Percentiles rank a stretch among this genome's conserved stretches.
phyloP scores from a whole-genome alignment of 1,140 invertebrate genomes.

The honey bee (Apis mellifera) region DNA sequence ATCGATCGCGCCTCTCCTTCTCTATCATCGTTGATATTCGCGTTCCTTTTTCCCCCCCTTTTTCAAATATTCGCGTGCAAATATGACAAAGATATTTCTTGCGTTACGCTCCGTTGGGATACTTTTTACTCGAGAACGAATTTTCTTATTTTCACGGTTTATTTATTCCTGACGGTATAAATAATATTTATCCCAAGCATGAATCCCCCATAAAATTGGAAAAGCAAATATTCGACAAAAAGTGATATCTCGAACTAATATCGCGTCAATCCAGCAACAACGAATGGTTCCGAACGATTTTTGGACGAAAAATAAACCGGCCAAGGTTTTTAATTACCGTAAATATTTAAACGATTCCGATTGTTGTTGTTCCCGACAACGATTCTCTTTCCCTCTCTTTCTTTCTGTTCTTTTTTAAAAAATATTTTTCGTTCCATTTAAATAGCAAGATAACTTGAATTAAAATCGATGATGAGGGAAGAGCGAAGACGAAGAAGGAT shows the following conservation, averaged over 20 bases:
- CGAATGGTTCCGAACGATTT: not conserved
- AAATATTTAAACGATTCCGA: not conserved
- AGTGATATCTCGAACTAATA: not conserved
- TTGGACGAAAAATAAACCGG: not conserved
- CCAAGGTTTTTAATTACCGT: not conserved
- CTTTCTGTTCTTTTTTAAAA: too few species aligned
- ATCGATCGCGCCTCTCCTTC: not conserved
- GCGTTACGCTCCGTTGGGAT: too few species aligned
- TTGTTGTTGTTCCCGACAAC: too few species aligned
- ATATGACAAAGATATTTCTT: too few species aligned
- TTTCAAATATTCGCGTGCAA: too few species aligned
- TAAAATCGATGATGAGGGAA: not conserved
- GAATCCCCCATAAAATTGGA: not conserved
- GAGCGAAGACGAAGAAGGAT: not conserved
- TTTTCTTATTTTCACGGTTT: too few species aligned
- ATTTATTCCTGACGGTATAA: too few species aligned
- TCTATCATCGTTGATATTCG: not conserved
- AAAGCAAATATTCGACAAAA: not conserved
- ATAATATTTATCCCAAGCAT: too few species aligned
- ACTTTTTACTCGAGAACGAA: too few species aligned
- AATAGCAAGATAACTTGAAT: not conserved
- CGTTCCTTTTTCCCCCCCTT: fast-evolving
- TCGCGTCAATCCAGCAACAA: not conserved
- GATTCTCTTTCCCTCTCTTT: too few species aligned
- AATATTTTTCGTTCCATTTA: too few species aligned